Evolutionary conservation across 1,140 invertebrate species (phyloP), one percentile per base, ranked within the genome.

Genomic region (Wiebesia pumilae): DNA sequence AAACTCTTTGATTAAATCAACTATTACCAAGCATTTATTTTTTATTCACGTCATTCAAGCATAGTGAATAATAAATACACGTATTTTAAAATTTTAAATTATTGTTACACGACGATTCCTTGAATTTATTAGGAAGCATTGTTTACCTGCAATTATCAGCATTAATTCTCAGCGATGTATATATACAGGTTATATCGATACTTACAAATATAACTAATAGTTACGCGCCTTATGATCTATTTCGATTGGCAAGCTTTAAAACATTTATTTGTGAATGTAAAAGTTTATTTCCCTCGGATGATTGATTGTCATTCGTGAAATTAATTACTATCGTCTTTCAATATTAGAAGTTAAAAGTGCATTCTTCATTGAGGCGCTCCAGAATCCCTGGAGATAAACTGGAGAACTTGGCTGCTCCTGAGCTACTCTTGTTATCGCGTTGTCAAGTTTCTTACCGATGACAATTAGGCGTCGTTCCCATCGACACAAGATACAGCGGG

Each of bases 391-490:
- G 86, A 81, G 78, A 84, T 87, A 84, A 77, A 87, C 82, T 75
- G 51, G 38, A 47, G 77, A 87, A 87, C 82, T 87, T 87, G 47
- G 82, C 38, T 30, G 21, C 30, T 38, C 62, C 75, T 27, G 14
- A 58, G 75, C 58, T 67, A 38, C 82, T 84, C 90, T 90, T 91
- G 91, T 92, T 93, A 93, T 92, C 91, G 89, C 88, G 86, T 84
- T 84, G 90, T 91, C 91, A 91, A 93, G 92, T 93, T 93, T 93
- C 92, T 92, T 92, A 89, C 89, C 87, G 91, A 90, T 92, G 92
- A 93, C 91, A 93, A 93, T 93, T 92, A 93, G 91, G 89, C 90
- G 90, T 87, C 90, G 89, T 91, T 93, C 85, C 83, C 90, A 91
- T 93, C 91, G 91, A 92, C 91, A 90, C 84, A 90, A 90, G 91